A percentile compares a stretch with the other conserved stretches of the same genome.
Conservation (phyloP, 2,888 invertebrate genomes). For the Andrena minutula region DNA sequence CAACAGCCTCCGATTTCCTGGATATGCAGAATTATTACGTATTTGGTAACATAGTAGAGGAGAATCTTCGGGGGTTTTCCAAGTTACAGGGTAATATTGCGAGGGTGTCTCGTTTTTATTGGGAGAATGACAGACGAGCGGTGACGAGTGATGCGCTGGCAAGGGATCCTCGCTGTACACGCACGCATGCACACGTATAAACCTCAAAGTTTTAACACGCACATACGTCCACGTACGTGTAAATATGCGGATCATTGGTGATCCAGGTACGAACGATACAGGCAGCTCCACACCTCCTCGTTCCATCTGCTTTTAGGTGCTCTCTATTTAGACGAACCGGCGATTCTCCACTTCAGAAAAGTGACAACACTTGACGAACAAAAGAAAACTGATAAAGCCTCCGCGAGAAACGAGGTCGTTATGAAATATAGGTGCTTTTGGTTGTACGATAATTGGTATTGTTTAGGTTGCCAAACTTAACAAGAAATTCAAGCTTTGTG, state of each 20-base stretch:
- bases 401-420: background rate
- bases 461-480: background rate
- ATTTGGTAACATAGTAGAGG: background rate
- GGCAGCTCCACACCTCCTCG: constrained; percentile 29
- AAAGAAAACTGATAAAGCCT: background rate
- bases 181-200: constrained; percentile 40
- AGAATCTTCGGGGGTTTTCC: background rate
- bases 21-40: background rate
- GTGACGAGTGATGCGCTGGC: constrained; percentile 10
- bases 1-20: no score
- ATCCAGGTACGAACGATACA: constrained; percentile 50
- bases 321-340: constrained; percentile 44
- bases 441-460: background rate
- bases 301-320: constrained; percentile 25
- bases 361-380: background rate
- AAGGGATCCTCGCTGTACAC: constrained; percentile 38
- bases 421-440: background rate
- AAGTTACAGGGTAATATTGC: background rate
- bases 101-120: constrained; percentile 4
- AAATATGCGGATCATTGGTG: constrained; percentile 49
- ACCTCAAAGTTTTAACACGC: constrained; percentile 39
- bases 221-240: constrained; percentile 59
- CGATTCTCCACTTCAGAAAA: background rate
- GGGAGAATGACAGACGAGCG: background rate
- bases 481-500: no score